A percentile compares a stretch with the other conserved stretches of the same genome.
Evolutionary conservation across 2,797 vertebrate species (phyloP).

Genomic region (Oryzias dopingdopingensis): DNA sequence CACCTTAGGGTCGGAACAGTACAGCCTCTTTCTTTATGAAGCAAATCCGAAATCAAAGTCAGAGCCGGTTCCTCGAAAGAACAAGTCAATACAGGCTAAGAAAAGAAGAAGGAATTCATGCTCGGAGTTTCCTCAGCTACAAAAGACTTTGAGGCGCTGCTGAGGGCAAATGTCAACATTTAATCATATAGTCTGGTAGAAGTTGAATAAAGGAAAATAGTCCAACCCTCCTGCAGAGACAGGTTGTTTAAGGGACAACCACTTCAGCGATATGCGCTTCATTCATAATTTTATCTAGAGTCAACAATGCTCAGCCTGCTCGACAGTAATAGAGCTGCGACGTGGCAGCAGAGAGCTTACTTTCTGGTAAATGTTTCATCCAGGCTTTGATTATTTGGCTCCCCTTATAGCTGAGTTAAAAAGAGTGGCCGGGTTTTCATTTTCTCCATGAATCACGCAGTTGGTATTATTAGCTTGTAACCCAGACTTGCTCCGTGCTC

Average conservation of each 20-base stretch:
- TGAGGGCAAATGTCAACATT: conserved; percentile 13
- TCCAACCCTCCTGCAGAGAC: conserved; percentile 23
- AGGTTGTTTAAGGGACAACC: conserved; percentile 44
- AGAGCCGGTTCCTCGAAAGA: conserved; percentile 11
- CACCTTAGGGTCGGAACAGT: too few relatives aligned
- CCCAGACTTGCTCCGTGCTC: conserved; percentile 47
- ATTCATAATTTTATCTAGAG: conserved; percentile 65
- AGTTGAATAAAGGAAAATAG: conserved; percentile 9
- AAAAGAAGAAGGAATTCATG: background rate
- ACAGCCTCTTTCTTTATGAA: too few relatives aligned
- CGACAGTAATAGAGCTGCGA: conserved; percentile 36
- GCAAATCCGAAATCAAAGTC: too few relatives aligned
- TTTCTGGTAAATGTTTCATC: conserved; percentile 48
- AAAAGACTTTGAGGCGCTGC: background rate
- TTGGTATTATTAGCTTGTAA: conserved; percentile 66
- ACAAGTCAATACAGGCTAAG: background rate
- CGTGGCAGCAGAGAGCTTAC: conserved; percentile 26
- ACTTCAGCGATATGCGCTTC: conserved; percentile 21
- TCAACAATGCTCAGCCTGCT: conserved; percentile 53
- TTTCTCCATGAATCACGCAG: conserved; percentile 55
- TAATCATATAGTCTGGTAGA: conserved; percentile 11
- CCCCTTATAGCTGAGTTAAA: conserved; percentile 14
- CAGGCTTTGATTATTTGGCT: conserved; percentile 34
- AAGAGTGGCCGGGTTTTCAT: conserved; percentile 21
- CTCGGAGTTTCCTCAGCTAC: conserved; percentile 4